Evolutionary conservation across 2,113 vertebrate genomes (phyloP), one percentile per base, ranked within the genome.

Genomic region (Caracal caracal): DNA sequence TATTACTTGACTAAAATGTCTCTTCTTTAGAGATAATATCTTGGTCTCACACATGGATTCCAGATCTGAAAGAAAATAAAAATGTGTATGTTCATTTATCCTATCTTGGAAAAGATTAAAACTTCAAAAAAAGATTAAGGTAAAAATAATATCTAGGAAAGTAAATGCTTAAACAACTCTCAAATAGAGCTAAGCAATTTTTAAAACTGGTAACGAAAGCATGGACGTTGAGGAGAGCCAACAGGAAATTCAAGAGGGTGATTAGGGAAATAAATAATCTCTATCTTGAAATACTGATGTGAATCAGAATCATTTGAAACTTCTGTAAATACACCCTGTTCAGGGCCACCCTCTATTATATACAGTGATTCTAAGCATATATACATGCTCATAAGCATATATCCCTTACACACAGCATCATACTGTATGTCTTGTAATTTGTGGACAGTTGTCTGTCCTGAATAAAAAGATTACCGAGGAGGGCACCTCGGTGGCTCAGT

Each of bases 21-120:
- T 96, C 71, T 89, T 82, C 56, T 95, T 95, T 95, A 96, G 79
- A 70, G 92, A 96, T 49, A 96, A 4, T 92, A 95, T 89, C 73
- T 92, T 94, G 49, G 47, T 92, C 59, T 95, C 71, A 92, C 84
- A 96, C 88, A 95, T n/a, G 35, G 78, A 95, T 92, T 94, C n/a
- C 73, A 95, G 73, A 86, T 89, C 94, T 96, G 92, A 94, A 96
- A 91, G 65, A 92, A 90, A 95, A 83, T 16, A 79, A 73, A 93
- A 82, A 94, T 2, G 24, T 37, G 51, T 68, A 82, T 66, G 40
- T 20, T 90, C 53, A 82, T 66, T 93, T 84, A 90, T 88, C 11
- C 43, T 88, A 61, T 47, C 30, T 85, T 70, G 49, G 20, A 53
- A 93, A 19, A 82, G 84, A 80, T 81, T 81, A 89, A 51, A 47